Conservation (phyloP, 1,140 invertebrate genomes). For the Magallana angulata region DNA sequence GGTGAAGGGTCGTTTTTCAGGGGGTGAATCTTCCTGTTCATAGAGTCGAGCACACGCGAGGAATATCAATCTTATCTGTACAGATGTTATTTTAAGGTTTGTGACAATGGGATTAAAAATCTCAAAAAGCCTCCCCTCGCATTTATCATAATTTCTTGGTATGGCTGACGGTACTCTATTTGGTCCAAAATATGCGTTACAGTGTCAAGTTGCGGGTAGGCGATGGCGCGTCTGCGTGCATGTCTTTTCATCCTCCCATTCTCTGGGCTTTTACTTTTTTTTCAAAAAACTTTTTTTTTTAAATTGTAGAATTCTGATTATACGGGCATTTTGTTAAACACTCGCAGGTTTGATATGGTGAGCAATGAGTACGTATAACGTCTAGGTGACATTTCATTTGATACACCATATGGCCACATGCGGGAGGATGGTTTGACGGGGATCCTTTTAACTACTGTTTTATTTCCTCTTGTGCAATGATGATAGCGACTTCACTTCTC, state of each 20-base stretch:
- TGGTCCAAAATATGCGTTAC: constrained; percentile 21
- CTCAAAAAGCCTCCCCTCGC: constrained; percentile 15
- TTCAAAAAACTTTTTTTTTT: neutral
- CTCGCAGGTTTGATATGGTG: constrained; percentile 23
- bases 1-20: neutral
- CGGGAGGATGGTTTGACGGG: constrained; percentile 6
- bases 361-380: constrained; percentile 18
- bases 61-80: constrained; percentile 32
- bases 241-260: constrained; percentile 26
- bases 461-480: constrained; percentile 26
- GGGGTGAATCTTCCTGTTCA: constrained; percentile 10
- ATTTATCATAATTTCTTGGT: constrained; percentile 31
- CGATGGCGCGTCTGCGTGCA: neutral
- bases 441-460: neutral
- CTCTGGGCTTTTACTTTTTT: constrained; percentile 28
- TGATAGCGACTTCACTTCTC: neutral
- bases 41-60: constrained; percentile 1
- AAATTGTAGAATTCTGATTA: constrained; percentile 23
- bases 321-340: constrained; percentile 37
- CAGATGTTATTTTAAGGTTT: constrained; percentile 31
- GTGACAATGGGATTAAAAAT: constrained; percentile 38
- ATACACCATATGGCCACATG: constrained; percentile 32
- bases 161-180: neutral
- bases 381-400: constrained; percentile 31
- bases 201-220: constrained; percentile 14